These are phyloP conservation scores for Enteromius mattozi DNA, from an alignment of 2,797 vertebrate genomes.

Conservation along the genomic window DNA sequence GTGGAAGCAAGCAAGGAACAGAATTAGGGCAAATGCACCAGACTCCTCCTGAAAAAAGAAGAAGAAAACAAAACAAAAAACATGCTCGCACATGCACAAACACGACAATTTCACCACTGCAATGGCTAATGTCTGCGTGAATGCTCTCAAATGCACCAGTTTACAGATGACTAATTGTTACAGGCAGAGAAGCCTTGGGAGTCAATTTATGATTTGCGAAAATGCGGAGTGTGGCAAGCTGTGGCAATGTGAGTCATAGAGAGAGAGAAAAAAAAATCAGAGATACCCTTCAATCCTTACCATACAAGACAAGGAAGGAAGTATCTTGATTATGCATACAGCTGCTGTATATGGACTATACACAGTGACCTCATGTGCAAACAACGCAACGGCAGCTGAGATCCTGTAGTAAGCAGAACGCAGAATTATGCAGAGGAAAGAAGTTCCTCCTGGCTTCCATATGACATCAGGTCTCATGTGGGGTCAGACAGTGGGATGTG, in stretches of 20 bases:
- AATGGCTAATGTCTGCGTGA: conserved; percentile 71
- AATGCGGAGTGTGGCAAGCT: conserved; percentile 21
- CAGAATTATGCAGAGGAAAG: conserved; percentile 45
- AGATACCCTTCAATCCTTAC: background rate
- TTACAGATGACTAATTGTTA: conserved; percentile 74
- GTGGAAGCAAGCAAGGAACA: conserved; percentile 80
- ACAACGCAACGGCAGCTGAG: conserved; percentile 6
- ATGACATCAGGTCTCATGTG: conserved; percentile 39
- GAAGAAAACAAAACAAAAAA: conserved; percentile 23
- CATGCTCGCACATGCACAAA: conserved; percentile 50
- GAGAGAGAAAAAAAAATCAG: background rate
- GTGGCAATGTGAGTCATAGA: conserved; percentile 9
- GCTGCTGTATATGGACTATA: conserved; percentile 14
- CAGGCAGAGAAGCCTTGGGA: conserved; percentile 57
- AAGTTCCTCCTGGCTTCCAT: conserved; percentile 32
- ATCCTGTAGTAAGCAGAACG: conserved; percentile 20
- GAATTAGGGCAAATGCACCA: conserved; percentile 80
- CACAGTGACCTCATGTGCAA: conserved; percentile 17
- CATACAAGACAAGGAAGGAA: conserved; percentile 11
- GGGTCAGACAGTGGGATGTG: conserved; percentile 35
- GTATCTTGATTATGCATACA: conserved; percentile 35
- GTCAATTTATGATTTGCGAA: conserved; percentile 57
- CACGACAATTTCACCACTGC: conserved; percentile 70
- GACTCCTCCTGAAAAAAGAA: conserved; percentile 69
- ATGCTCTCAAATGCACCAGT: conserved; percentile 69